phyloP scores from a whole-genome alignment of 1,140 invertebrate genomes.

The Brachystomella parvula region DNA sequence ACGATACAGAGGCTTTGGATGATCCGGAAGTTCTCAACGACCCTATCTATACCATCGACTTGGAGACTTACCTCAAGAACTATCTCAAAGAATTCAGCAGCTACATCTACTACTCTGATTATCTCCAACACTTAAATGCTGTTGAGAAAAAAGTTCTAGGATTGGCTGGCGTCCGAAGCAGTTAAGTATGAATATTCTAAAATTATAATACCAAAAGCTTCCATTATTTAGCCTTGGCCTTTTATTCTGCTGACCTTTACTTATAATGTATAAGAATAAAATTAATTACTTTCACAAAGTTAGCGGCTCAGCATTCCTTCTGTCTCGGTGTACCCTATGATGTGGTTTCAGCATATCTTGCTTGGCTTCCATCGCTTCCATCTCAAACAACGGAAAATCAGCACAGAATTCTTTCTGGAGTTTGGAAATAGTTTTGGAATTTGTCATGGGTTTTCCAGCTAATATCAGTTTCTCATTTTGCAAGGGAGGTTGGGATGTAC shows the following conservation, averaged over 20 bases:
- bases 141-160: slow-evolving; percentile 20
- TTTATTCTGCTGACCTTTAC: slow-evolving; percentile 18
- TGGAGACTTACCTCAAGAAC: slow-evolving; percentile 34
- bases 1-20: slow-evolving; percentile 20
- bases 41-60: slow-evolving; percentile 28
- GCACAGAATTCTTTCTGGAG: slow-evolving; percentile 15
- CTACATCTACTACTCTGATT: slow-evolving; percentile 27
- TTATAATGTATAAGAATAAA: neutral
- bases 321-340: slow-evolving; percentile 1
- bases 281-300: neutral
- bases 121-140: slow-evolving; percentile 21
- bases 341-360: neutral
- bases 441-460: neutral
- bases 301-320: slow-evolving; percentile 8
- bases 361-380: neutral
- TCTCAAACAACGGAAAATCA: slow-evolving; percentile 10
- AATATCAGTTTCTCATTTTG: neutral
- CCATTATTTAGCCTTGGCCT: slow-evolving; percentile 20
- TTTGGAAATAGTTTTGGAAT: neutral
- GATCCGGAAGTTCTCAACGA: slow-evolving; percentile 33
- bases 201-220: neutral
- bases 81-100: slow-evolving; percentile 27
- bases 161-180: slow-evolving; percentile 8
- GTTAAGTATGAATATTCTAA: slow-evolving; percentile 6
- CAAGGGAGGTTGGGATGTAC: neutral